Conservation (phyloP, 2,797 vertebrate species). For the Eptatretus atami region DNA sequence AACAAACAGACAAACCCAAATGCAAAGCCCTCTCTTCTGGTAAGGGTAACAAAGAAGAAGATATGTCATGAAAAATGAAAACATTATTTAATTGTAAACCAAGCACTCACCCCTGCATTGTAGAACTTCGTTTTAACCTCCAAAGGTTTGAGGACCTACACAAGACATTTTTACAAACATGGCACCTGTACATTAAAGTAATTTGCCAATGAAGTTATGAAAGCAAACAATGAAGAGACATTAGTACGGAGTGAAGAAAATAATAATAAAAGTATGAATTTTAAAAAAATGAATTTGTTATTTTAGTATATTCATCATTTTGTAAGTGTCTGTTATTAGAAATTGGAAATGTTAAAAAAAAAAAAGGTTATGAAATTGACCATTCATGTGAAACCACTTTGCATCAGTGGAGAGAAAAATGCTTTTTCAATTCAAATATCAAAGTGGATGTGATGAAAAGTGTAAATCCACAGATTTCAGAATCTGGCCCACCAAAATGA, state of each 20-base stretch:
- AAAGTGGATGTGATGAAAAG: not conserved
- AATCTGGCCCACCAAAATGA: not conserved
- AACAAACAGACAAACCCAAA: too few species aligned
- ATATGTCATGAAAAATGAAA: not conserved
- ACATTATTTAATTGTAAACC: too few species aligned
- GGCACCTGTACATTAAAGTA: not conserved
- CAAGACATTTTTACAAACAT: not conserved
- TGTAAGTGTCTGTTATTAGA: not conserved
- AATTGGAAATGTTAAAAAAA: not conserved
- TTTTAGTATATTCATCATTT: not conserved
- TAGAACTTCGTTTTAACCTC: constrained; percentile 99
- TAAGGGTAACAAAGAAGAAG: not conserved
- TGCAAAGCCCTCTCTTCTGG: too few species aligned
- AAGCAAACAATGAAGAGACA: not conserved
- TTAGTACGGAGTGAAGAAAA: not conserved
- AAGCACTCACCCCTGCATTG: constrained; percentile 57
- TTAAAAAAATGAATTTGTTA: too few species aligned
- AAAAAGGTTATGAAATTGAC: too few species aligned
- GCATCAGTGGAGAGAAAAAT: too few species aligned
- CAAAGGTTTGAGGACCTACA: constrained; percentile 81
- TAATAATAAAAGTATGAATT: not conserved
- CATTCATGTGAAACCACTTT: too few species aligned
- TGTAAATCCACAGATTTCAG: not conserved
- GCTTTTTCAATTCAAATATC: not conserved
- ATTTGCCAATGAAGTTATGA: not conserved